These are phyloP conservation scores for Melanotaenia trifasciata DNA, from an alignment of 2,797 vertebrate species.

Conservation along the genomic window DNA sequence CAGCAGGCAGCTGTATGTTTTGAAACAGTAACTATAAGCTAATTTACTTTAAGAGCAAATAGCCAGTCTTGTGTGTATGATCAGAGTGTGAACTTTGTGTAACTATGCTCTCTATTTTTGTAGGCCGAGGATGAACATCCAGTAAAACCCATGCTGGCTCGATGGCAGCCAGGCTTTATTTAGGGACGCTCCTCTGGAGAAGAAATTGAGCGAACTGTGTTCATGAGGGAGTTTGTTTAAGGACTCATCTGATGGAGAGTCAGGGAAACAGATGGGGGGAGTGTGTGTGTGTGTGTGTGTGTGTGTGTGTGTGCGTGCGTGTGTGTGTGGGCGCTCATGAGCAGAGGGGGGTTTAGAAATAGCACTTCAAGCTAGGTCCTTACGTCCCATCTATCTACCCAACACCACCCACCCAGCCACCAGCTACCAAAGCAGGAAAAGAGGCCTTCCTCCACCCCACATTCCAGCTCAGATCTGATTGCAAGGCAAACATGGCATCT, in stretches of 20 bases:
- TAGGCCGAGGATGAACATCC: conserved; percentile 55
- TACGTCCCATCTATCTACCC: conserved; percentile 48
- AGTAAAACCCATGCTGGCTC: conserved; percentile 61
- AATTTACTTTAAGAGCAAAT: conserved; percentile 56
- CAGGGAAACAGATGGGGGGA: conserved; percentile 66
- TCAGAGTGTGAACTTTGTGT: conserved; percentile 69
- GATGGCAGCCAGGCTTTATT: conserved; percentile 72
- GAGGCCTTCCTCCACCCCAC: conserved; percentile 59
- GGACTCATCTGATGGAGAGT: conserved; percentile 64
- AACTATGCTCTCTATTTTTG: conserved; percentile 72
- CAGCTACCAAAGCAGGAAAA: conserved; percentile 56
- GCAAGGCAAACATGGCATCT: conserved; percentile 81
- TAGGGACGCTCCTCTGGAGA: conserved; percentile 61
- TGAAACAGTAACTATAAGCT: conserved; percentile 50
- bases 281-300: conserved; percentile 11
- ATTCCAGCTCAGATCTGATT: conserved; percentile 81
- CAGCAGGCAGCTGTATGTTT: conserved; percentile 39
- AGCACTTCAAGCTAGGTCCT: conserved; percentile 59
- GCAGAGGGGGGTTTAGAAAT: conserved; percentile 67
- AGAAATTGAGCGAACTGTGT: conserved; percentile 49
- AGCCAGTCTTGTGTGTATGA: conserved; percentile 46
- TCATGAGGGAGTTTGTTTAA: conserved; percentile 70
- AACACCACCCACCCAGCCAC: conserved; percentile 42
- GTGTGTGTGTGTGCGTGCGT: conserved; percentile 3
- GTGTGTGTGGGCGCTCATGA: conserved; percentile 19